Evolutionary conservation across 2,888 invertebrate species (phyloP).

Genomic region (Eristalis intricaria): DNA sequence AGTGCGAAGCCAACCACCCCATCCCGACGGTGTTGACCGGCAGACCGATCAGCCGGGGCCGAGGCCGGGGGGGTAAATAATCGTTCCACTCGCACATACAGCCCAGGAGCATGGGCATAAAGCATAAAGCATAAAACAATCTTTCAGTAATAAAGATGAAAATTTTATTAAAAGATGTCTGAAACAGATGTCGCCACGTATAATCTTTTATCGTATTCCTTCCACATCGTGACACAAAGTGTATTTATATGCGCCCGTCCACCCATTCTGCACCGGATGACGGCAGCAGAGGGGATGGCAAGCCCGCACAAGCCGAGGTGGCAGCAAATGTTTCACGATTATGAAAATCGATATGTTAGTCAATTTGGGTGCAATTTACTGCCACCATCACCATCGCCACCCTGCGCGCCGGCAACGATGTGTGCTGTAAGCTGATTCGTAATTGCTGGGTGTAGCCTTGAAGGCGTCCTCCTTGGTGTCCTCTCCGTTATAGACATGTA

Average conservation of each 20-base stretch:
- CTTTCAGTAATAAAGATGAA: conserved; percentile 82
- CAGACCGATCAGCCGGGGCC: background rate
- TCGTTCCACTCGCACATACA: conserved; percentile 49
- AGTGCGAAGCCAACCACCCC: conserved; percentile 63
- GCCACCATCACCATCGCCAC: conserved; percentile 4
- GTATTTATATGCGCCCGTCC: conserved; percentile 70
- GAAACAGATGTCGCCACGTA: conserved; percentile 81
- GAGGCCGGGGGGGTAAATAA: conserved; percentile 55
- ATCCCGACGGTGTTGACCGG: conserved; percentile 1
- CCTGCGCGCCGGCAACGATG: background rate
- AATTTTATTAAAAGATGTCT: conserved; percentile 83
- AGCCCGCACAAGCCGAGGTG: conserved; percentile 15
- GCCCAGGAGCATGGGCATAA: conserved; percentile 50
- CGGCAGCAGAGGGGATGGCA: conserved; percentile 8
- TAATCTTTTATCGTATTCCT: conserved; percentile 82
- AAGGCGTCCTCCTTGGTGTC: conserved; percentile 14
- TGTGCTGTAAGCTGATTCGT: conserved; percentile 24
- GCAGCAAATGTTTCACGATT: conserved; percentile 68
- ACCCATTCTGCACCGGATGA: conserved; percentile 37
- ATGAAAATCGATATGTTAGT: conserved; percentile 72
- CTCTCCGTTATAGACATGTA: conserved; percentile 59
- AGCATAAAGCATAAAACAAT: conserved; percentile 79
- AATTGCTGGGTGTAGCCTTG: conserved; percentile 40
- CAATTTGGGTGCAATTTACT: conserved; percentile 71
- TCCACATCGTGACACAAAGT: conserved; percentile 80